phyloP scores from a whole-genome alignment of 2,113 vertebrate species.

The Pitta sordida region DNA sequence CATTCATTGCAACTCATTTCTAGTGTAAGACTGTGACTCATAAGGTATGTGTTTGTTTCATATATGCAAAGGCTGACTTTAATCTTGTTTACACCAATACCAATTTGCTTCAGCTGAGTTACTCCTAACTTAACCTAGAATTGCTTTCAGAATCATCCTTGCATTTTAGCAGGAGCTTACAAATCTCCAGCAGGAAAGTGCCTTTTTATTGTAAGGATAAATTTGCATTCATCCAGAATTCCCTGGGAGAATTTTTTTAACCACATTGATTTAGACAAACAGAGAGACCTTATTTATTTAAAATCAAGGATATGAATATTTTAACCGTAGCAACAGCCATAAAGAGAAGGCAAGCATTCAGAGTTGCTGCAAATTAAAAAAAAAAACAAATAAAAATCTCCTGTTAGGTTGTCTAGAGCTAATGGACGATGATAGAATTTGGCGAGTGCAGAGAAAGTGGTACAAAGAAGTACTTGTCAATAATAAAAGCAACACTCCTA shows the following conservation, averaged over 20 bases:
- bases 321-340: neutral
- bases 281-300: constrained; percentile 11
- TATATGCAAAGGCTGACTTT: neutral
- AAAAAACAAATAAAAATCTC: neutral
- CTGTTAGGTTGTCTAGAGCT: neutral
- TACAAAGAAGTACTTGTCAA: constrained; percentile 8
- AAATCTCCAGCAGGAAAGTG: constrained; percentile 34
- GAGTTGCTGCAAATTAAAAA: neutral
- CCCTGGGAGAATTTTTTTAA: neutral
- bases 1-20: constrained; percentile 18
- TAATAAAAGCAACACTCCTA: neutral
- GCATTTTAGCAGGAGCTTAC: constrained; percentile 60
- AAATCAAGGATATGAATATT: constrained; percentile 37
- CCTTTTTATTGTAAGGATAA: constrained; percentile 42
- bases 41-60: neutral
- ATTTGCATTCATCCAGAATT: constrained; percentile 28
- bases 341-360: neutral
- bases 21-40: neutral
- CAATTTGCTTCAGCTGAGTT: neutral
- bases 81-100: neutral
- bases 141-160: constrained; percentile 2
- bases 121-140: neutral
- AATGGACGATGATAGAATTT: constrained; percentile 10
- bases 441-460: neutral
- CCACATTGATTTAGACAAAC: constrained; percentile 26